Evolutionary conservation across 2,113 vertebrate genomes (phyloP).

Genomic region (Lophius piscatorius): DNA sequence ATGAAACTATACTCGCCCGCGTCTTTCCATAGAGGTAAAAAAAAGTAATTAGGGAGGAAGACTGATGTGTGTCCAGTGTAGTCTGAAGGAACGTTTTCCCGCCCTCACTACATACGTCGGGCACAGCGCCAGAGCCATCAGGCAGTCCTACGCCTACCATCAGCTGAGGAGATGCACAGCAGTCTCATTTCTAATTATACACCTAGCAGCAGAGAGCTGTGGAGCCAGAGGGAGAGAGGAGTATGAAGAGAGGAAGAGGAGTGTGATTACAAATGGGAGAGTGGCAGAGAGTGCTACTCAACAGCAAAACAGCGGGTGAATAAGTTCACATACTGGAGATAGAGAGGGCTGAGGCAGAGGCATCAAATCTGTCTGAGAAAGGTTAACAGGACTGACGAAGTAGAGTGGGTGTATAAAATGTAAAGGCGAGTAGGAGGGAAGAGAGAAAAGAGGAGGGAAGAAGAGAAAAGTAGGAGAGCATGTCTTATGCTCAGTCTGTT

Average conservation of each 20-base stretch:
- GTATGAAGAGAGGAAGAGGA: conserved; percentile 52
- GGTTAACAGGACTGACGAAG: conserved; percentile 71
- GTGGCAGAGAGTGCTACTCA: conserved; percentile 61
- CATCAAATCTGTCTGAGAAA: conserved; percentile 69
- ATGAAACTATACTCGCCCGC: too few species aligned
- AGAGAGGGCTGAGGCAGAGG: conserved; percentile 47
- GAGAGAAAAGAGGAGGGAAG: conserved; percentile 48
- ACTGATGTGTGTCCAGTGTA: conserved; percentile 26
- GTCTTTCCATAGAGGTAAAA: too few species aligned
- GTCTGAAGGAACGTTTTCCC: conserved; percentile 50
- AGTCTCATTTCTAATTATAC: conserved; percentile 77
- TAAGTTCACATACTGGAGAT: conserved; percentile 60
- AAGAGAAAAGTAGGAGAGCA: conserved; percentile 55
- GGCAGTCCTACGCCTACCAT: conserved; percentile 75
- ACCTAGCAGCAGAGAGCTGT: conserved; percentile 55
- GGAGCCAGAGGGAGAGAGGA: conserved; percentile 37
- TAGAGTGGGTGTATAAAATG: conserved; percentile 74
- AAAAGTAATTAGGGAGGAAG: too few species aligned
- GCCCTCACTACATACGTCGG: conserved; percentile 48
- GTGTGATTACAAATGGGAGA: conserved; percentile 63
- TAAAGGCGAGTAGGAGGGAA: conserved; percentile 71
- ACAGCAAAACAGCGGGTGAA: conserved; percentile 50
- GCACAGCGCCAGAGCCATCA: conserved; percentile 65
- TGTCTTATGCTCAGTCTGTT: conserved; percentile 64
- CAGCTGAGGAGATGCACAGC: conserved; percentile 77